Base-by-base conservation (phyloP, 2,113 vertebrate species). In the Hypocryptadius cinnamomeus region DNA sequence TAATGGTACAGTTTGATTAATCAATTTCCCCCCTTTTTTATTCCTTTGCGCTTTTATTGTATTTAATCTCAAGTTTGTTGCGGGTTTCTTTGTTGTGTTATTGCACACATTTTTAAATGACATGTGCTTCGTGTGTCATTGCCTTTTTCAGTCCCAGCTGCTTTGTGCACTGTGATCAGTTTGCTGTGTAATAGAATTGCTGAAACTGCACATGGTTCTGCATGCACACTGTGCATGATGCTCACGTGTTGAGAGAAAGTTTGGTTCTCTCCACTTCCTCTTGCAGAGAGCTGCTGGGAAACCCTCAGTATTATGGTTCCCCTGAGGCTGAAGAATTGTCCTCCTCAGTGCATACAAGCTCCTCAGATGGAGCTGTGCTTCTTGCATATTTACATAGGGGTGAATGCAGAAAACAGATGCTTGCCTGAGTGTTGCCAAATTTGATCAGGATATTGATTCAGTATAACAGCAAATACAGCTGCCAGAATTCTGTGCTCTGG, bases 391-490 rank as follows among this genome's bases (percentile, higher is more conserved):
- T 83, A 42, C 68, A 3, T 9, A 28, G 68, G 13, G 77, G 37
- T 8, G 35, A 80, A 94, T 73, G 82, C 90, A 85, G 30, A 88
- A 85, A 91, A 45, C 71, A 87, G 82, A 83, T 70, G 60, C 64
- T 79, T 57, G 21, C 45, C 8, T 17, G 33, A n/a, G 39, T 22
- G 23, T 63, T 94, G 76, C 85, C 85, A 94, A 27, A 85, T 79
- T 88, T 78, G 63, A 80, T 93, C 90, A 86, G 90, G 82, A 53
- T 93, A 80, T 90, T 85, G 82, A 37, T 91, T 72, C 64, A 79
- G 42, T 90, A 1, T 61, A 91, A 57, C 50, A 85, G 74, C 66
- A 91, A 87, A 82, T 72, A 13, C 61, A 89, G 63, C 76, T 94
- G 92, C 79, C 85, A 90, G 64, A 70, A 42, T 80, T 79, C 85